Conservation (phyloP, 2,797 vertebrate genomes). For the Rhadinocentrus ornatus region DNA sequence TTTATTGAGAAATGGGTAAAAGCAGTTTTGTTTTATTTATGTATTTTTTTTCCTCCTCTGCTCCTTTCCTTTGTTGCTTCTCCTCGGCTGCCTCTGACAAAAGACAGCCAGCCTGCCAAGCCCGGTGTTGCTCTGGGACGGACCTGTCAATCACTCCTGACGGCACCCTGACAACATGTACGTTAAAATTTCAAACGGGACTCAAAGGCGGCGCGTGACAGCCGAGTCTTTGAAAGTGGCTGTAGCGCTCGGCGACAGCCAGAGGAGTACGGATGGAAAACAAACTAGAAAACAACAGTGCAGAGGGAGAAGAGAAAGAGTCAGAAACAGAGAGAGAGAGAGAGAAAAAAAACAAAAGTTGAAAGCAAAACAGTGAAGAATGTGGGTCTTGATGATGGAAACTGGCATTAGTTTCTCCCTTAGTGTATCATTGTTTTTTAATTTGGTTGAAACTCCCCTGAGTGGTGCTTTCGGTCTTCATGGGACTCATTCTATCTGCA, state of each 20-base stretch:
- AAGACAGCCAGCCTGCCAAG: constrained; percentile 87
- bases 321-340: constrained; percentile 56
- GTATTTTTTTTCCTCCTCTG: constrained; percentile 81
- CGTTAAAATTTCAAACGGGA: constrained; percentile 88
- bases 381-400: constrained; percentile 83
- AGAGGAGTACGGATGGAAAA: constrained; percentile 84
- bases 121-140: constrained; percentile 86
- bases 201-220: constrained; percentile 86
- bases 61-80: constrained; percentile 84
- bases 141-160: constrained; percentile 88
- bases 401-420: constrained; percentile 80
- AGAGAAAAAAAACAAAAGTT: constrained; percentile 73
- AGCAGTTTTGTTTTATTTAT: constrained; percentile 88
- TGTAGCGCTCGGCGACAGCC: constrained; percentile 86
- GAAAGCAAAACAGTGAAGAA: constrained; percentile 80
- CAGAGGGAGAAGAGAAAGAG: constrained; percentile 65
- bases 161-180: constrained; percentile 88
- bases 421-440: constrained; percentile 81
- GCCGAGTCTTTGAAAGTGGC: constrained; percentile 87
- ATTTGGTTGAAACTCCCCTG: constrained; percentile 79
- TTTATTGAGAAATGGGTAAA: constrained; percentile 85
- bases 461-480: constrained; percentile 65
- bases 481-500: constrained; percentile 55
- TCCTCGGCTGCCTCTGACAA: constrained; percentile 86
- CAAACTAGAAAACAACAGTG: constrained; percentile 87